Percentiles rank a stretch among this genome's conserved stretches.
Evolutionary conservation across 2,797 vertebrate genomes (phyloP).

Genomic region (Malacoctenus gilli): DNA sequence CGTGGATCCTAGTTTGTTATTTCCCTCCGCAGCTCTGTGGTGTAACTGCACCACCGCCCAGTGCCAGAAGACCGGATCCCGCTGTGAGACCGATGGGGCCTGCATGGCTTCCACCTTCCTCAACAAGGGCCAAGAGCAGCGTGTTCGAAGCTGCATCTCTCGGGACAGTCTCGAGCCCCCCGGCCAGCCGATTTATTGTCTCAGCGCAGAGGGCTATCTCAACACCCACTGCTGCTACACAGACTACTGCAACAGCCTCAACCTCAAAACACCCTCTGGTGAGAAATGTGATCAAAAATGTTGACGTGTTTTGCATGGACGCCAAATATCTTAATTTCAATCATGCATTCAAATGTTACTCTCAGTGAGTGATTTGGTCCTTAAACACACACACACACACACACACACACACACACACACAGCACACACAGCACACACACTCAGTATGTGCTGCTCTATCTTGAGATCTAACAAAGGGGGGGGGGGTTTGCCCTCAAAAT

Average conservation of each 20-base stretch:
- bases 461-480: background rate
- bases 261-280: conserved; percentile 89
- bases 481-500: background rate
- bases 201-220: conserved; percentile 88
- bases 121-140: conserved; percentile 86
- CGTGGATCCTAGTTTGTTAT: background rate
- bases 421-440: too few relatives aligned
- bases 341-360: too few relatives aligned
- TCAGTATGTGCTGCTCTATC: background rate
- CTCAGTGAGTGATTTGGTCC: too few relatives aligned
- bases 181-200: conserved; percentile 92
- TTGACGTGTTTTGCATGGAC: too few relatives aligned
- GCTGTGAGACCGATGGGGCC: conserved; percentile 90
- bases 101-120: conserved; percentile 93
- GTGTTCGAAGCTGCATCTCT: conserved; percentile 89
- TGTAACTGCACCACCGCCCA: conserved; percentile 87
- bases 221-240: conserved; percentile 95
- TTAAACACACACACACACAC: too few relatives aligned
- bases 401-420: too few relatives aligned
- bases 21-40: conserved; percentile 80
- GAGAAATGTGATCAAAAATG: conserved; percentile 54
- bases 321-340: too few relatives aligned
- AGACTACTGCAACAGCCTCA: conserved; percentile 94
- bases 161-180: conserved; percentile 86
- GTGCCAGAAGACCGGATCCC: conserved; percentile 88